A percentile compares a stretch with the other conserved stretches of the same genome.
Conservation (phyloP, 2,888 invertebrate species). For the Brenthis ino region DNA sequence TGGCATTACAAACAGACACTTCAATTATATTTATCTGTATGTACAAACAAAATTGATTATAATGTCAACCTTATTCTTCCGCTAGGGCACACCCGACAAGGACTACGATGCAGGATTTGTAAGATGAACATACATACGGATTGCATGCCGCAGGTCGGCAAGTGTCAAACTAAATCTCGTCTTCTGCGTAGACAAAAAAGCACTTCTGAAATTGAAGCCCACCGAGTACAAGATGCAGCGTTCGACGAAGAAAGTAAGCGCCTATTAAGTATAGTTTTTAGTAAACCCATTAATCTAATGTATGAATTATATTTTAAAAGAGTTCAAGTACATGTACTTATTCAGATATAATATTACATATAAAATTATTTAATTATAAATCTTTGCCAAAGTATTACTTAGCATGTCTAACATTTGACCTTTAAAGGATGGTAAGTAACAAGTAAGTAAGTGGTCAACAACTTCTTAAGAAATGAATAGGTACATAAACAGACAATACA, state of each 20-base stretch:
- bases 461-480: no score
- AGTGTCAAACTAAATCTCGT: constrained; percentile 93
- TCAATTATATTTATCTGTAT: no score
- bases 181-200: constrained; percentile 94
- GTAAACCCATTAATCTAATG: constrained; percentile 1
- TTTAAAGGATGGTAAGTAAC: constrained; percentile 28
- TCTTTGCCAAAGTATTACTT: constrained; percentile 22
- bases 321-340: no score
- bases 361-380: no score
- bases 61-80: no score
- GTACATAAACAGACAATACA: neutral
- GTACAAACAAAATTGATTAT: no score
- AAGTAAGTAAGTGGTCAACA: neutral
- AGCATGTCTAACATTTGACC: constrained; percentile 23
- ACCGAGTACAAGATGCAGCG: constrained; percentile 83
- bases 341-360: no score
- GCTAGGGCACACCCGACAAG: constrained; percentile 94
- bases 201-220: constrained; percentile 90
- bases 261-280: neutral
- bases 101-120: constrained; percentile 93
- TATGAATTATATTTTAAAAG: no score
- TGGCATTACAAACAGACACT: no score
- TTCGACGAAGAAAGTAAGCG: constrained; percentile 91
- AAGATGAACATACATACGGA: constrained; percentile 95
- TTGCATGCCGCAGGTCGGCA: constrained; percentile 91